Conservation (phyloP, 2,113 vertebrate genomes). For the Plotosus lineatus region DNA sequence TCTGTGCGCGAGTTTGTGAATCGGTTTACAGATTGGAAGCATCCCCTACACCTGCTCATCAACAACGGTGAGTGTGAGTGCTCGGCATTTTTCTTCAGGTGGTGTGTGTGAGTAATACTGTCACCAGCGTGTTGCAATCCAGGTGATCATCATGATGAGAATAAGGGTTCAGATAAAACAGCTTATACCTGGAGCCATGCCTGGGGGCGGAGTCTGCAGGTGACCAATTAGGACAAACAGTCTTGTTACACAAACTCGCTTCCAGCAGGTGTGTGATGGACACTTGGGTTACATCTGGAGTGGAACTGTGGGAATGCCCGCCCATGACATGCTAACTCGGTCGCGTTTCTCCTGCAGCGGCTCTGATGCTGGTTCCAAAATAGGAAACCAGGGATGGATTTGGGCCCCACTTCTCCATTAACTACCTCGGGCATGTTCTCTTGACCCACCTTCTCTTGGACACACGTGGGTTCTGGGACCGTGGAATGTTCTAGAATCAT, state of each 20-base stretch:
- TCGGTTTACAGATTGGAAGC: conserved; percentile 73
- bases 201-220: too few species aligned
- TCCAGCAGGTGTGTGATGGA: background rate
- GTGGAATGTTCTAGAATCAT: conserved; percentile 73
- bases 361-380: conserved; percentile 87
- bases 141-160: too few species aligned
- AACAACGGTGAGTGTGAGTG: conserved; percentile 83
- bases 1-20: conserved; percentile 80
- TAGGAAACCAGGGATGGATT: conserved; percentile 79
- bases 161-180: too few species aligned
- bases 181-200: too few species aligned
- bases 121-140: too few species aligned
- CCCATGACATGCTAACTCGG: background rate
- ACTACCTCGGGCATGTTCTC: conserved; percentile 90
- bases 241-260: too few species aligned
- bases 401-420: conserved; percentile 84
- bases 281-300: background rate
- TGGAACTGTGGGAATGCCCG: background rate
- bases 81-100: too few species aligned
- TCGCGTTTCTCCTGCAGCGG: conserved; percentile 67
- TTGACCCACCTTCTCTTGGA: conserved; percentile 86
- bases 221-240: too few species aligned
- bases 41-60: conserved; percentile 81
- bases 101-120: too few species aligned
- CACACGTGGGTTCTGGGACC: conserved; percentile 70